Evolutionary conservation across 2,888 invertebrate species (phyloP).

Genomic region (Salticus scenicus): DNA sequence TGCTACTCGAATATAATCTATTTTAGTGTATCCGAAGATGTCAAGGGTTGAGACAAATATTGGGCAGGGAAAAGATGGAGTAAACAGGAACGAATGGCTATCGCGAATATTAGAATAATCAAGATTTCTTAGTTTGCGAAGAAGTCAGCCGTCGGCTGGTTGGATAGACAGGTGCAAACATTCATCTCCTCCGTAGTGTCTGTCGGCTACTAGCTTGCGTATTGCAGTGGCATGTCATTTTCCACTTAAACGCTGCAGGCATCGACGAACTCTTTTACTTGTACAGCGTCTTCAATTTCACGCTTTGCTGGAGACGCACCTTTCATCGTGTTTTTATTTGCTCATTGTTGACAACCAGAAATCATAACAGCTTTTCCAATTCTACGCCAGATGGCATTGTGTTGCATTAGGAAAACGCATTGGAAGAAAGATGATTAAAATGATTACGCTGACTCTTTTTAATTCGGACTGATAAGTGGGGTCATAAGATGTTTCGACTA

Average conservation of each 20-base stretch:
- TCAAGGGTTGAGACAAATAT: background rate
- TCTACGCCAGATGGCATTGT: background rate
- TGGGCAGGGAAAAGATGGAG: background rate
- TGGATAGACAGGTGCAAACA: conserved; percentile 67
- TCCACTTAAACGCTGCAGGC: conserved; percentile 50
- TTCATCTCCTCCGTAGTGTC: conserved; percentile 7
- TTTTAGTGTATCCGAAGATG: conserved; percentile 4
- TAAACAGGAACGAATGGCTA: conserved; percentile 1
- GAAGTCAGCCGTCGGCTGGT: conserved; percentile 42
- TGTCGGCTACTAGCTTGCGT: conserved; percentile 13
- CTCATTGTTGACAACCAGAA: background rate
- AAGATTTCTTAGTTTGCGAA: conserved; percentile 26
- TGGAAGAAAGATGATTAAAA: no score
- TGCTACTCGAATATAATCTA: conserved; percentile 37
- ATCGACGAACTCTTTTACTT: conserved; percentile 10
- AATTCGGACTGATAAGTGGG: no score
- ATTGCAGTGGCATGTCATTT: conserved; percentile 57
- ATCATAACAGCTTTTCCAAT: background rate
- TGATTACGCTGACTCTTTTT: no score
- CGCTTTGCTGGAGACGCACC: conserved; percentile 60
- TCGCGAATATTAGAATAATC: conserved; percentile 65
- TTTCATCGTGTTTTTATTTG: background rate
- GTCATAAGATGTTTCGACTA: no score
- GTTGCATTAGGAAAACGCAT: background rate
- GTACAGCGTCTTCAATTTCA: conserved; percentile 62